Base-by-base conservation (phyloP, 2,888 invertebrate species). In the Mantis religiosa region DNA sequence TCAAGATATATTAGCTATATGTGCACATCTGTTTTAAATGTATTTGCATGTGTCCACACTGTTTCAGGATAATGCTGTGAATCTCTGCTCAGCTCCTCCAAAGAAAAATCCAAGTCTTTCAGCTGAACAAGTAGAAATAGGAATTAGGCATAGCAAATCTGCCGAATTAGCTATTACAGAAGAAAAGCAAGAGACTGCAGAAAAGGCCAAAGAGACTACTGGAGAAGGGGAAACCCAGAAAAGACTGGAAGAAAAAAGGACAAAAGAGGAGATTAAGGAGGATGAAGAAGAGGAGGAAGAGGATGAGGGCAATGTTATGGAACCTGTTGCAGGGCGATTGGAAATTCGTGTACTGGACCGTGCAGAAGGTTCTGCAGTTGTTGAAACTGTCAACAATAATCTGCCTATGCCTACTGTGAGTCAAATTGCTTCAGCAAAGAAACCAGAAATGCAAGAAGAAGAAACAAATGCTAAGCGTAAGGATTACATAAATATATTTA, bases 321-420 rank as follows among this genome's bases (percentile, higher is more conserved):
- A 94, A 91, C 94, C 96, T 0, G 96, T 97, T 28, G 97, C 97
- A 89, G 97, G 97, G 84, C 95, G 97, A 85, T 94, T 98, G 87
- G 97, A 98, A 94, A 98, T 98, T 88, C 95, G 97, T 88, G 97
- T 98, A 88, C 84, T 92, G 41, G 92, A 92, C 83, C 90, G 92
- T 83, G 91, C 91, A 28, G 91, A 91, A 84, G 91, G 91, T 14
- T 90, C 90, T 30, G 91, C 91, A 54, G 90, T 91, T 25, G 90
- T 90, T 6, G 90, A 91, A 82, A 90, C 91, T 28, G 89, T 87
- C 47, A 90, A 90, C 85, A 90, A 90, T 93, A 94, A 89, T 92
- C n/a, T 87, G 87, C 87, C 87, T n/a, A 30, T 82, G 82, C 87
- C 87, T 30, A n/a, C 84, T 28, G 41, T 41, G 30, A 84, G 25